phyloP scores from a whole-genome alignment of 2,888 invertebrate species.

The Xanthorhoe designata region DNA sequence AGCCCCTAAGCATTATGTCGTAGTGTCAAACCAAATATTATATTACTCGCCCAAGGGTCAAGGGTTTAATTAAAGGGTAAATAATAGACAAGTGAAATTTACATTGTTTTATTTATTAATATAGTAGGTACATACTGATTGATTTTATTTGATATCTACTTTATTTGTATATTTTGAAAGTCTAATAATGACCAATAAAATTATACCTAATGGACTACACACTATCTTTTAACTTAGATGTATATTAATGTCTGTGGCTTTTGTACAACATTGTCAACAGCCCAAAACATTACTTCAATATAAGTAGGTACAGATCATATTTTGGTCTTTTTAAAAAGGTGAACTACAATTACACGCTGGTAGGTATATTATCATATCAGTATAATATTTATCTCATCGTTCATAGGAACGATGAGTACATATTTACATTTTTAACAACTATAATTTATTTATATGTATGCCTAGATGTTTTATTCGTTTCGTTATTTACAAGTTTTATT shows the following conservation, averaged over 20 bases:
- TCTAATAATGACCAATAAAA: background rate
- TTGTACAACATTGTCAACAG: background rate
- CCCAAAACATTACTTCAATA: background rate
- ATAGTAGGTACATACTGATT: background rate
- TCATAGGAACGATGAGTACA: slow-evolving; percentile 12
- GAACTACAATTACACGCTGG: background rate
- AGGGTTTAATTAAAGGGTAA: background rate
- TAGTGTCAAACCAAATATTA: too few species aligned
- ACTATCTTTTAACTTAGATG: background rate
- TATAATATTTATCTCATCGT: slow-evolving; percentile 10
- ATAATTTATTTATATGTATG: background rate
- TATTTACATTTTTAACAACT: background rate
- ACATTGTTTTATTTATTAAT: background rate
- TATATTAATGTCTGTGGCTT: background rate
- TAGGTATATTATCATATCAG: slow-evolving; percentile 9
- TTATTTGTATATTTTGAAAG: background rate
- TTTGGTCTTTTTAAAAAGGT: slow-evolving; percentile 1
- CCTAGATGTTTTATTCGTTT: background rate
- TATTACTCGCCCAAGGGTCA: too few species aligned
- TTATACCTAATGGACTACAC: background rate
- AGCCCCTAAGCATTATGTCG: too few species aligned
- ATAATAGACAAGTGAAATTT: background rate
- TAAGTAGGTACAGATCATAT: background rate
- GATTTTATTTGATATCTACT: background rate
- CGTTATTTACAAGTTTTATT: slow-evolving; percentile 11